Evolutionary conservation across 2,113 vertebrate species (phyloP).

Genomic region (Smithornis capensis): DNA sequence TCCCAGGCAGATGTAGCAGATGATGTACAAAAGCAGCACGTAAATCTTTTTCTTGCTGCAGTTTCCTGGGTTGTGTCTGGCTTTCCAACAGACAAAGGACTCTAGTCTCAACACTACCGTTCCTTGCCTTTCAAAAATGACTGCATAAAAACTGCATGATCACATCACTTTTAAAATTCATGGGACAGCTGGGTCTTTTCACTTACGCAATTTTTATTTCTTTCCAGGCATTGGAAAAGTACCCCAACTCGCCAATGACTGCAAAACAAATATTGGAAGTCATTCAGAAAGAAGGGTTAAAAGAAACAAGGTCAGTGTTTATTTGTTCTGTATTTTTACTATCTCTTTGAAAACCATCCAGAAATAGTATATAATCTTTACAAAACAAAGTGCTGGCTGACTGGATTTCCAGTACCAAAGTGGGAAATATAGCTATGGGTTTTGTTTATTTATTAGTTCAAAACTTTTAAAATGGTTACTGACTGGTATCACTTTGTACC

Average conservation of each 20-base stretch:
- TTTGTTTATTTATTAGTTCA: background rate
- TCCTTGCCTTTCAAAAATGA: constrained; percentile 25
- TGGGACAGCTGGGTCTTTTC: background rate
- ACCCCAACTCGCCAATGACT: constrained; percentile 86
- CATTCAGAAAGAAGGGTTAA: constrained; percentile 88
- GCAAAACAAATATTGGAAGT: constrained; percentile 88
- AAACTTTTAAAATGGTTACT: background rate
- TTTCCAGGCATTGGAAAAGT: constrained; percentile 84
- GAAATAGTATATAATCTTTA: background rate
- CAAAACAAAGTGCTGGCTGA: background rate
- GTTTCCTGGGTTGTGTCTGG: constrained; percentile 4
- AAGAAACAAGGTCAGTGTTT: constrained; percentile 85
- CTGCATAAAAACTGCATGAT: constrained; percentile 13
- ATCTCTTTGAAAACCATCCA: background rate
- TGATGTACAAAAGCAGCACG: constrained; percentile 14
- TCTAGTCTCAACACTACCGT: background rate
- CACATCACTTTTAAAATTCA: background rate
- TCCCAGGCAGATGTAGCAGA: background rate
- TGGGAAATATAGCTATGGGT: background rate
- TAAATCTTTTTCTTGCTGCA: constrained; percentile 14
- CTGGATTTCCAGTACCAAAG: background rate
- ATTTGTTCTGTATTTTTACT: background rate
- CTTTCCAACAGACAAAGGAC: constrained; percentile 10
- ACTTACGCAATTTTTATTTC: constrained; percentile 55
- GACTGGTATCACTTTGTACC: background rate